Conservation (phyloP, 2,888 invertebrate species). For the Apodemia mormo region DNA sequence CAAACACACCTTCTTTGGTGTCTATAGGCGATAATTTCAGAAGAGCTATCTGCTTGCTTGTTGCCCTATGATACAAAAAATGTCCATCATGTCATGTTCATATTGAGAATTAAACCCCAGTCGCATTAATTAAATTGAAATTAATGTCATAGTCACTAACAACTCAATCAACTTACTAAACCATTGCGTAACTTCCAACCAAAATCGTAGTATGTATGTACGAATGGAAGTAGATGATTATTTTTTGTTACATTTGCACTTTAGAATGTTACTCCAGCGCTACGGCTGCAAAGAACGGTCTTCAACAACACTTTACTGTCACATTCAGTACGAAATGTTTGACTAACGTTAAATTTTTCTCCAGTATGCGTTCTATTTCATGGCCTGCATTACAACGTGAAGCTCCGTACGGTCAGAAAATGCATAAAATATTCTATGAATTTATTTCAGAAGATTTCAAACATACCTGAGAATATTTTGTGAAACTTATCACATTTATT, state of each 20-base stretch:
- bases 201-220: too few relatives aligned
- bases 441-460: constrained; percentile 75
- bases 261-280: neutral
- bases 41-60: too few relatives aligned
- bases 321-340: neutral
- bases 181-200: too few relatives aligned
- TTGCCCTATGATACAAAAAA: too few relatives aligned
- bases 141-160: too few relatives aligned
- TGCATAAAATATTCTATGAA: constrained; percentile 79
- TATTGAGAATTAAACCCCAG: too few relatives aligned
- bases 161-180: too few relatives aligned
- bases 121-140: too few relatives aligned
- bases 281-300: neutral
- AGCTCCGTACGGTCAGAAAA: constrained; percentile 78
- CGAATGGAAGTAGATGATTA: too few relatives aligned
- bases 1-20: too few relatives aligned
- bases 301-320: neutral
- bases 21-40: too few relatives aligned
- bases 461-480: constrained; percentile 43
- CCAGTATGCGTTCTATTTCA: constrained; percentile 32
- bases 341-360: neutral
- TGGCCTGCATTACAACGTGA: constrained; percentile 57
- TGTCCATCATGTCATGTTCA: too few relatives aligned
- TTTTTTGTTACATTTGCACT: neutral
- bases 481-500: constrained; percentile 40